phyloP scores from a whole-genome alignment of 2,113 vertebrate species.

The Rana temporaria region DNA sequence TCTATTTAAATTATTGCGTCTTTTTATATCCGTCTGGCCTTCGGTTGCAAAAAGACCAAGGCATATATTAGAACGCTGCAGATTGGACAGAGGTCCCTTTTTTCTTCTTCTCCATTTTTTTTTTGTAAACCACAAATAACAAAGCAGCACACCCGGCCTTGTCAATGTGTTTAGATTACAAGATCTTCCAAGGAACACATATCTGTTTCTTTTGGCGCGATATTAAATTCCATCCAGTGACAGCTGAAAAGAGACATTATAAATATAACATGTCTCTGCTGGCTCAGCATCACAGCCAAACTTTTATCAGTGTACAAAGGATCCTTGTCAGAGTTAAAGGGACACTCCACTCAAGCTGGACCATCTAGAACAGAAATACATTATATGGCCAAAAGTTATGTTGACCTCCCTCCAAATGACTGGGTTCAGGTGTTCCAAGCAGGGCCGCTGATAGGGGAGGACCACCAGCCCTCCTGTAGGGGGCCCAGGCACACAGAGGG shows the following conservation, averaged over 20 bases:
- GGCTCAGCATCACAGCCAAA: neutral
- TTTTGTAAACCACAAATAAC: neutral
- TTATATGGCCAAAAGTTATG: neutral
- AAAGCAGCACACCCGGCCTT: neutral
- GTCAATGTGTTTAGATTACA: constrained; percentile 14
- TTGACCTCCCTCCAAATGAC: too few relatives aligned
- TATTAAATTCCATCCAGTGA: neutral
- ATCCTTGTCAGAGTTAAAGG: neutral
- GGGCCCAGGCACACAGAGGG: too few relatives aligned
- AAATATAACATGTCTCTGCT: constrained; percentile 9
- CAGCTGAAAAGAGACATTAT: neutral
- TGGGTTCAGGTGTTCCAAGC: too few relatives aligned
- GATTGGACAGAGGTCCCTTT: neutral
- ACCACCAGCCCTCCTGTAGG: too few relatives aligned
- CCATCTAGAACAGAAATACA: neutral
- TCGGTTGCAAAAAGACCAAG: too few relatives aligned
- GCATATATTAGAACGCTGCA: too few relatives aligned
- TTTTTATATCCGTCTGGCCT: too few relatives aligned
- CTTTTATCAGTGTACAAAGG: neutral
- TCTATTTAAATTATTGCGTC: too few relatives aligned
- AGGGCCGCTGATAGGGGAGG: too few relatives aligned
- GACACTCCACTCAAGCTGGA: neutral
- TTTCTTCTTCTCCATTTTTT: neutral
- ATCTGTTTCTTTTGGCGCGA: constrained; percentile 20
- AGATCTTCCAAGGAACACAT: neutral